Evolutionary conservation across 2,797 vertebrate genomes (phyloP), one percentile per base, ranked within the genome.

Genomic region (Morus bassanus): DNA sequence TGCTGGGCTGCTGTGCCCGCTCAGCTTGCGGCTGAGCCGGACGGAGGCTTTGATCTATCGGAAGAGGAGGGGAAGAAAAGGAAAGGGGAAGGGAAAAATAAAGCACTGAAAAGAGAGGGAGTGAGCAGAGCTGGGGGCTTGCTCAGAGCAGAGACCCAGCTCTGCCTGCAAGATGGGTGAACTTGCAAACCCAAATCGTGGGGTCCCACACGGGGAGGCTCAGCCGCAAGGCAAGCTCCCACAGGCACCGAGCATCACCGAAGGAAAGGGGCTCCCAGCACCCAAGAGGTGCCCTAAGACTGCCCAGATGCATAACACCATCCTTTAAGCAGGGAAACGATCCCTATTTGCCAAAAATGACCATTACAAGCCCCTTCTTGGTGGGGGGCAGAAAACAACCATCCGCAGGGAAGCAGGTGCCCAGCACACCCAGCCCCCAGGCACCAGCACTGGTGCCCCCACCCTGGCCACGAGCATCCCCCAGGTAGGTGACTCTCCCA

Each of bases 21-120:
- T 94, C 85, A 2, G 95, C 95, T 95, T 46, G 43, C 24, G 43
- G 92, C 94, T 63, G 53, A 83, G 93, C 85, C 59, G 93, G 96
- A 97, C 69, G 33, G 33, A 94, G 93, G 35, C 97, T 97, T 97
- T 97, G 97, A 97, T 97, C 95, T 95, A 30, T 88, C 91, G 85
- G 95, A 97, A 94, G 95, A 96, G 97, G 93, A 97, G 96, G 95
- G 92, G 95, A 95, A 93, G 92, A 70, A 25, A 91, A 89, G 86
- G 92, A 88, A 87, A 89, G 88, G 81, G 89, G 97, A 95, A 96
- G 97, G 96, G 94, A 92, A 94, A 96, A 96, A 91, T 82, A 88
- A 95, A 84, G 83, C 85, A 3, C 28, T 64, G 91, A 31, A 11
- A 80, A 59, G 79, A 68, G 57, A 88, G 57, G 75, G 82, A 93